Percentiles rank a stretch among this genome's conserved stretches.
Evolutionary conservation across 2,888 invertebrate species (phyloP).

Genomic region (Lasioglossum leucozonium): DNA sequence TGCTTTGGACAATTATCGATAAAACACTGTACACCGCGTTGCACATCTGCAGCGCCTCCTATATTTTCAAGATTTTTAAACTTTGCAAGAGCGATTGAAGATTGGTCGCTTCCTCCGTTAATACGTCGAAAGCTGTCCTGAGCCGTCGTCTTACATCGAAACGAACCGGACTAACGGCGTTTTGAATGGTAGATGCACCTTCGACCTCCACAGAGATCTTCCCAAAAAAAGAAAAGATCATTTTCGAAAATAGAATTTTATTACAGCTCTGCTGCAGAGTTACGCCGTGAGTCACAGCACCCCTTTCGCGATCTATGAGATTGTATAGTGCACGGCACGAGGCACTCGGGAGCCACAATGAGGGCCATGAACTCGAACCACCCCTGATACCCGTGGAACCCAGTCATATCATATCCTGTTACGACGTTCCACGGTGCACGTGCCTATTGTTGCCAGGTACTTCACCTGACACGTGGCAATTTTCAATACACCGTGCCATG

Average conservation of each 20-base stretch:
- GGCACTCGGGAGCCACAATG: slow-evolving; percentile 23
- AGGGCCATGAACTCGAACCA: slow-evolving; percentile 56
- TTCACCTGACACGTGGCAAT: slow-evolving; percentile 83
- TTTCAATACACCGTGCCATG: slow-evolving; percentile 77
- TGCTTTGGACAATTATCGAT: too few relatives aligned
- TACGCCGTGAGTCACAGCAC: slow-evolving; percentile 25
- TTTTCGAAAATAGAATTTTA: background rate
- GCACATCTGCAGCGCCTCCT: too few relatives aligned
- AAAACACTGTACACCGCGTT: too few relatives aligned
- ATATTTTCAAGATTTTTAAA: too few relatives aligned
- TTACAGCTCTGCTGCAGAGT: background rate
- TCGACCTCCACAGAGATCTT: background rate
- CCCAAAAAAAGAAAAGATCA: background rate
- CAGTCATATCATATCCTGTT: slow-evolving; percentile 64
- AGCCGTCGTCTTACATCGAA: too few relatives aligned
- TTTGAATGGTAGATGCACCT: too few relatives aligned
- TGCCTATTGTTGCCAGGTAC: slow-evolving; percentile 75
- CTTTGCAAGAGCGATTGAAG: too few relatives aligned
- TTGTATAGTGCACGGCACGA: slow-evolving; percentile 47
- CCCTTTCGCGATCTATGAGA: slow-evolving; percentile 43
- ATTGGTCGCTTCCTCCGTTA: too few relatives aligned
- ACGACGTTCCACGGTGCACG: slow-evolving; percentile 71
- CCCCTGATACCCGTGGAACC: slow-evolving; percentile 64
- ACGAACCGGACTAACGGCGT: too few relatives aligned
- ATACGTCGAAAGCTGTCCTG: too few relatives aligned